A percentile compares a stretch with the other conserved stretches of the same genome.
Conservation (phyloP, 35 echinoderm and acorn worm genomes). For the Diadema setosum region DNA sequence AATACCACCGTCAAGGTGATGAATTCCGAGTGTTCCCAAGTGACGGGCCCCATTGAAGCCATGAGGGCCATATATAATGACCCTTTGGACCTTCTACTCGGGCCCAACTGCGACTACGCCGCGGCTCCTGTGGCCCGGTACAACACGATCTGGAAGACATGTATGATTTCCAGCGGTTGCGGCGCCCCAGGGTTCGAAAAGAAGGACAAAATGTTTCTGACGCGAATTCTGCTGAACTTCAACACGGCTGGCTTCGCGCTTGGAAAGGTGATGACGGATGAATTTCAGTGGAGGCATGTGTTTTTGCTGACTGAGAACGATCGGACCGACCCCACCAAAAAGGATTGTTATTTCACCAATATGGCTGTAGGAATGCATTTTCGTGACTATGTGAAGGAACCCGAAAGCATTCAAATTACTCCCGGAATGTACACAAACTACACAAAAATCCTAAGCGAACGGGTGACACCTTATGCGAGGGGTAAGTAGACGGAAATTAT, state of each 20-base stretch:
- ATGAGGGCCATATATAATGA: background rate
- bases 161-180: constrained; percentile 34
- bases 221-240: constrained; percentile 10
- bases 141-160: constrained; percentile 35
- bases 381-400: background rate
- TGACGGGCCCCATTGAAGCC: background rate
- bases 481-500: too few species aligned
- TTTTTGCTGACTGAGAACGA: background rate
- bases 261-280: background rate
- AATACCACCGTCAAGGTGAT: background rate
- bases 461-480: too few species aligned
- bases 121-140: constrained; percentile 43
- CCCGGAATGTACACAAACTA: background rate
- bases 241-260: background rate
- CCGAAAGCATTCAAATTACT: background rate
- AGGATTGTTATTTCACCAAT: constrained; percentile 7
- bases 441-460: background rate
- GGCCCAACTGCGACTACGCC: constrained; percentile 47
- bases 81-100: constrained; percentile 33
- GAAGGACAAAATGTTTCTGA: constrained; percentile 8
- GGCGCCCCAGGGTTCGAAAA: background rate
- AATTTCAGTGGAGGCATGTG: background rate
- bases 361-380: background rate
- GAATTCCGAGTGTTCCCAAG: constrained; percentile 19
- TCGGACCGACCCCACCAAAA: background rate